These are phyloP conservation scores for Melanaphis sacchari DNA, from an alignment of 1,140 invertebrate genomes.

Conservation along the genomic window DNA sequence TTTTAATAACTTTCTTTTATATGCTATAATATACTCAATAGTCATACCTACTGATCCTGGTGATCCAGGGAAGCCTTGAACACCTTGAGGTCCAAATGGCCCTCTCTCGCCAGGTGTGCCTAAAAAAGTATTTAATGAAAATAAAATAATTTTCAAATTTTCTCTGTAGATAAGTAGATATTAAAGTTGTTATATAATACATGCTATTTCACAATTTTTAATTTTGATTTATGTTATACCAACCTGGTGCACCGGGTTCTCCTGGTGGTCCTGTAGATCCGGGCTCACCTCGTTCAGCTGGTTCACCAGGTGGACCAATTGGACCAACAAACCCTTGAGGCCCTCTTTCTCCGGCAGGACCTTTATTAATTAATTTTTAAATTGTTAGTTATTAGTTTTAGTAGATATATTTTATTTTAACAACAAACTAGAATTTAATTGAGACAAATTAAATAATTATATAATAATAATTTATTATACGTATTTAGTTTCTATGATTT, in stretches of 20 bases:
- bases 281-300: conserved; percentile 57
- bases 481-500: background rate
- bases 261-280: conserved; percentile 55
- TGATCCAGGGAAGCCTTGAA: conserved; percentile 74
- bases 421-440: background rate
- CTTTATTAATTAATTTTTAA: conserved; percentile 8
- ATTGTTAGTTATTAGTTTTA: background rate
- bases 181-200: background rate
- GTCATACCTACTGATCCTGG: conserved; percentile 64
- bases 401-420: background rate
- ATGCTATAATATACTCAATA: background rate
- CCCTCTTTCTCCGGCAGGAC: conserved; percentile 56
- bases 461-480: background rate
- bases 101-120: conserved; percentile 72
- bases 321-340: conserved; percentile 51
- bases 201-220: background rate
- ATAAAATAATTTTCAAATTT: background rate
- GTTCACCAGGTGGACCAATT: conserved; percentile 54
- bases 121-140: background rate
- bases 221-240: background rate
- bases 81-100: conserved; percentile 68
- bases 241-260: conserved; percentile 56
- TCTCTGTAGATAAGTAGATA: background rate
- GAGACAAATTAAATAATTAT: background rate
- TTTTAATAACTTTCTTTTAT: background rate